Base-by-base conservation (phyloP, 2,888 invertebrate genomes). In the Galeruca laticollis region DNA sequence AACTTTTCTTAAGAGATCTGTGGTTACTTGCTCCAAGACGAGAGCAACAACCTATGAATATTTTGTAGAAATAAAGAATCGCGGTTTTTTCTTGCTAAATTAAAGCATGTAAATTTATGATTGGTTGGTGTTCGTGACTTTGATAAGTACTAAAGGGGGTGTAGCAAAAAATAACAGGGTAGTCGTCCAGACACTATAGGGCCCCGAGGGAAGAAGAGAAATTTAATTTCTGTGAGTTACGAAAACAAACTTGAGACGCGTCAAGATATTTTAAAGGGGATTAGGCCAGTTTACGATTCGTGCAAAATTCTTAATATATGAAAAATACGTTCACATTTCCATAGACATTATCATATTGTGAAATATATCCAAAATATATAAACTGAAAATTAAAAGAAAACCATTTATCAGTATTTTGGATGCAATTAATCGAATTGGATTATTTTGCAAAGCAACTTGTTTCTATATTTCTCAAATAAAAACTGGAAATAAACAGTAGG, bases 51-150 rank as follows among this genome's bases (percentile, higher is more conserved):
- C 31, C 13, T 13, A 2, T 13, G 13, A 52, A 52, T 13, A 21
- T 10, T 11, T 26, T 13, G 26, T n/a, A 6, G 1, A 18, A 49
- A 18, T 18, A 49, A 49, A 52, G n/a, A 21, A 26, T 52, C 10
- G 9, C 5, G 2, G 5, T 4, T 18, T 20, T 51, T 21, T n/a
- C n/a, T 51, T 18, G 21, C 21, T 11, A 51, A 56, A 56, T 56
- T 56, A 56, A 56, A 56, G 20, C 31, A 15, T 56, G 56, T 33
- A 56, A 56, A 56, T 56, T 56, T 56, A 56, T 33, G 56, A 56
- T 56, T 56, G 26, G 56, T 18, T 57, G 54, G 35, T 57, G 56
- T 57, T 57, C 18, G 31, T 57, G 56, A 57, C 56, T 57, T 57
- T 35, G 56, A 35, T 57, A 54, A 54, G 54, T 26, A 54, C 54